These are phyloP conservation scores for Thamnaconus septentrionalis DNA, from an alignment of 2,113 vertebrate genomes.

Conservation along the genomic window DNA sequence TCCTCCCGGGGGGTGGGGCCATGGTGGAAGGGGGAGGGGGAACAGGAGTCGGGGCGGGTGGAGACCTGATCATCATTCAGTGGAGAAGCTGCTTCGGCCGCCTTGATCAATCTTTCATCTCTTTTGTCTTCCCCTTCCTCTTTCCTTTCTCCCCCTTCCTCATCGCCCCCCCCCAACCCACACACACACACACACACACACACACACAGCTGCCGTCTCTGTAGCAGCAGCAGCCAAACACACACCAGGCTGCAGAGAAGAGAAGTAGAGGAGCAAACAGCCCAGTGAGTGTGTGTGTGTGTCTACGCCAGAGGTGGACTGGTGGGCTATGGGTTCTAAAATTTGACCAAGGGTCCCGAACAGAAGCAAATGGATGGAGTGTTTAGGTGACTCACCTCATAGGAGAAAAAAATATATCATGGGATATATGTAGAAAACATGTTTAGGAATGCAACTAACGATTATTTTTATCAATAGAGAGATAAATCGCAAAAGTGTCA, in stretches of 20 bases:
- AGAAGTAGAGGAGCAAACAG: slow-evolving; percentile 1
- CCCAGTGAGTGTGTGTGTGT: neutral
- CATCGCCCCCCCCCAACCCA: slow-evolving; percentile 7
- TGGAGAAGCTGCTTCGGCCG: slow-evolving; percentile 36
- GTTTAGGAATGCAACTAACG: too few species aligned
- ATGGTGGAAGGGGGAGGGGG: neutral
- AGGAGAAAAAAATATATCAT: too few species aligned
- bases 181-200: slow-evolving; percentile 48
- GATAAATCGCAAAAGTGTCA: too few species aligned
- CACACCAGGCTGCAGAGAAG: slow-evolving; percentile 2
- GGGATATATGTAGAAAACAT: too few species aligned
- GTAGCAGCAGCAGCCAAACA: slow-evolving; percentile 45
- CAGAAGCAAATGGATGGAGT: too few species aligned
- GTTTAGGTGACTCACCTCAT: too few species aligned
- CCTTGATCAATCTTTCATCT: slow-evolving; percentile 63
- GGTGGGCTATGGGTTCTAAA: too few species aligned
- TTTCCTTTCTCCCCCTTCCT: neutral
- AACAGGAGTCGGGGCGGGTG: slow-evolving; percentile 12
- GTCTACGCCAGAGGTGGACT: neutral
- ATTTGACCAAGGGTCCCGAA: too few species aligned
- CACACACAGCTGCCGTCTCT: slow-evolving; percentile 39
- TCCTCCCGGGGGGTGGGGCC: neutral
- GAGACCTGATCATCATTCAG: slow-evolving; percentile 49
- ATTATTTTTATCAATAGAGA: too few species aligned
- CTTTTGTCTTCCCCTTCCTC: slow-evolving; percentile 33